Conservation (phyloP, 2,797 vertebrate species). For the Moxostoma hubbsi region DNA sequence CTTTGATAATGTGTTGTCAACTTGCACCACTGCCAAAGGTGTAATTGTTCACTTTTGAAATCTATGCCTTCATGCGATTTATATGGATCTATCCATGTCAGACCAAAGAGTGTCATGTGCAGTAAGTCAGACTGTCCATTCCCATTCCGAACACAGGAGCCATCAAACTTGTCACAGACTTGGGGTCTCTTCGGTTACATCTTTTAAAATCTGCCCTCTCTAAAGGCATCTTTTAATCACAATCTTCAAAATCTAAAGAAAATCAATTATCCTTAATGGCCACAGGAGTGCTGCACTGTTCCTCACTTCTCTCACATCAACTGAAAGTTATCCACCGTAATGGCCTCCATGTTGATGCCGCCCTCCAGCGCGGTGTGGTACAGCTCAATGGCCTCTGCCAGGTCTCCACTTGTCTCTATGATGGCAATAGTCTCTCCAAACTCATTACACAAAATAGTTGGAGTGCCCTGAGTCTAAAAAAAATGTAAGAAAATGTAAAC, state of each 20-base stretch:
- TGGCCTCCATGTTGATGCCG: slow-evolving; percentile 70
- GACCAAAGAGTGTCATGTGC: neutral
- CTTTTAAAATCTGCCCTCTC: slow-evolving; percentile 11
- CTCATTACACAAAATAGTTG: slow-evolving; percentile 92
- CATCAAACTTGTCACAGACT: neutral
- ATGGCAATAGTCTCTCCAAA: slow-evolving; percentile 92
- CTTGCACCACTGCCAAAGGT: neutral
- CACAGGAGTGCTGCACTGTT: neutral
- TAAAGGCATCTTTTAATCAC: neutral
- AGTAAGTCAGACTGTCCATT: neutral
- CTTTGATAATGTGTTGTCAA: neutral
- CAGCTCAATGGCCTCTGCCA: slow-evolving; percentile 89
- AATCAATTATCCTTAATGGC: neutral
- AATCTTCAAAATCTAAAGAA: neutral
- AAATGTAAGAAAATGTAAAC: neutral
- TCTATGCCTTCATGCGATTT: neutral
- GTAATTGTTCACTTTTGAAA: neutral
- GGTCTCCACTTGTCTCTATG: slow-evolving; percentile 87
- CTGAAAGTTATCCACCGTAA: slow-evolving; percentile 73
- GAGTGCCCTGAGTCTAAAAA: slow-evolving; percentile 71
- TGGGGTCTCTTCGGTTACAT: neutral
- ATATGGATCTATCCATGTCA: neutral
- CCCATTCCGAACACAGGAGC: neutral
- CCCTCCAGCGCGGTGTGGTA: slow-evolving; percentile 87
- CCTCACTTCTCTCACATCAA: slow-evolving; percentile 51